These are phyloP conservation scores for Apotomis betuletana DNA, from an alignment of 2,888 invertebrate species.

Conservation along the genomic window DNA sequence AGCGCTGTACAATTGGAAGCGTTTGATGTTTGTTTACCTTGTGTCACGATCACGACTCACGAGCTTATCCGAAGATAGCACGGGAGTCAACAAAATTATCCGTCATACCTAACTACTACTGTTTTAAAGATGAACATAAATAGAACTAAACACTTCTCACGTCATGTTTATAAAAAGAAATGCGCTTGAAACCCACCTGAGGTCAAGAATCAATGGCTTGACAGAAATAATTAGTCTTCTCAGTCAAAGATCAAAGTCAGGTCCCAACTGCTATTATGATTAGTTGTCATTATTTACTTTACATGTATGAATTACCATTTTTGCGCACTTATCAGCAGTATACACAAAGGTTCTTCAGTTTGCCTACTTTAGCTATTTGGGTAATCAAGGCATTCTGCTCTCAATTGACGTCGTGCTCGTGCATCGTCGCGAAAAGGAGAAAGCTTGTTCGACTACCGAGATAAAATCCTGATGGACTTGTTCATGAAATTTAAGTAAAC, in stretches of 20 bases:
- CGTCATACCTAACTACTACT: no score
- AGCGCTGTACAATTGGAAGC: no score
- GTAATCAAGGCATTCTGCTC: slow-evolving; percentile 41
- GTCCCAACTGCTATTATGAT: slow-evolving; percentile 11
- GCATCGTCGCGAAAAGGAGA: slow-evolving; percentile 54
- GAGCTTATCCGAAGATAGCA: no score
- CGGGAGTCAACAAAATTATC: no score
- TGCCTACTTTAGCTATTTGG: slow-evolving; percentile 5
- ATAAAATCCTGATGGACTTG: slow-evolving; percentile 49
- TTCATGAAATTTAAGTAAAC: not conserved
- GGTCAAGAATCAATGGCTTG: not conserved
- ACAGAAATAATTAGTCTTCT: not conserved
- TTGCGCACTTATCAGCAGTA: slow-evolving; percentile 12
- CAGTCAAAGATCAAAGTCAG: slow-evolving; percentile 23
- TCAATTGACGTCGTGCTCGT: slow-evolving; percentile 51
- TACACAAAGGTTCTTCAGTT: not conserved
- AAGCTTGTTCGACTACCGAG: slow-evolving; percentile 48
- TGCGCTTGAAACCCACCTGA: not conserved
- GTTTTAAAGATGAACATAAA: not conserved
- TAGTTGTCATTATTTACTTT: slow-evolving; percentile 12
- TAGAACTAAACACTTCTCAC: not conserved
- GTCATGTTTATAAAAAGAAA: slow-evolving; percentile 1
- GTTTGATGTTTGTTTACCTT: no score
- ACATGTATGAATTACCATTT: not conserved
- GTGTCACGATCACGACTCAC: no score